Conservation (phyloP, 1,140 invertebrate genomes). For the Streblospio benedicti region DNA sequence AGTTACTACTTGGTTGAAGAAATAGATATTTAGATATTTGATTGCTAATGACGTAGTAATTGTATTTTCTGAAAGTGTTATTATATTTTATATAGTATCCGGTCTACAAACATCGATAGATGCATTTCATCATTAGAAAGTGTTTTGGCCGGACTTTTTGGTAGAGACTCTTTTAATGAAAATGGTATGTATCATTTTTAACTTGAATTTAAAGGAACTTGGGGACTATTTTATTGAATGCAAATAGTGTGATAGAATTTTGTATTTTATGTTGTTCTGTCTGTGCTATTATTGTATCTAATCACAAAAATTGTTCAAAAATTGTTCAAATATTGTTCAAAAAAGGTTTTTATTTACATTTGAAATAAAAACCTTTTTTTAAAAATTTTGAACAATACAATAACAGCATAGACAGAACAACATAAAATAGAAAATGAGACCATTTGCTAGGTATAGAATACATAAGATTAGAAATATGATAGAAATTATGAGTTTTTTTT, state of each 20-base stretch:
- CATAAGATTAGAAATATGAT: too few relatives aligned
- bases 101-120: conserved; percentile 6
- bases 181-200: background rate
- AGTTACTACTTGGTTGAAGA: background rate
- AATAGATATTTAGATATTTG: background rate
- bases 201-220: background rate
- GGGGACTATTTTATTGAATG: background rate
- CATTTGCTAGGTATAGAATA: too few relatives aligned
- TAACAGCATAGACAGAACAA: too few relatives aligned
- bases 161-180: background rate
- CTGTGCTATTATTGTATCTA: background rate
- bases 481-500: too few relatives aligned
- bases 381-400: too few relatives aligned
- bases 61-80: background rate
- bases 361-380: background rate
- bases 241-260: background rate
- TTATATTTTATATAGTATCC: background rate
- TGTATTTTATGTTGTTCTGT: background rate
- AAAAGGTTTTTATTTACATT: background rate
- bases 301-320: background rate
- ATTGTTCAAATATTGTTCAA: background rate
- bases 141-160: conserved; percentile 6
- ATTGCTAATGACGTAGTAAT: background rate
- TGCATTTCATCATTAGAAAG: conserved; percentile 1
- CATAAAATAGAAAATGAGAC: too few relatives aligned